Conservation (phyloP, 1,140 invertebrate species). For the Heliconius eleuchia region DNA sequence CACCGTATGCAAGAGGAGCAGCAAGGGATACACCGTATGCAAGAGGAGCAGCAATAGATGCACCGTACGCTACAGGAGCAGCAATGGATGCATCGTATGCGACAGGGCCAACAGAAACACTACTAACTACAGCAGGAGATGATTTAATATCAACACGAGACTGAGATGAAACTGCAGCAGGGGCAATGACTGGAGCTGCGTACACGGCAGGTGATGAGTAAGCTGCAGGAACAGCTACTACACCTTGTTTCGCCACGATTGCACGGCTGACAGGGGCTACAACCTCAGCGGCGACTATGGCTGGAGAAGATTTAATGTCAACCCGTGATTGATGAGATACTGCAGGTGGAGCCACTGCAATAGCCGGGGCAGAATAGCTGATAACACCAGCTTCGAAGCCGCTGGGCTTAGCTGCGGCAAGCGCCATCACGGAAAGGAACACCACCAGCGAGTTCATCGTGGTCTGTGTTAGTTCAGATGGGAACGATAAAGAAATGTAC, state of each 20-base stretch:
- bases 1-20: slow-evolving; percentile 36
- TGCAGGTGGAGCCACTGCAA: slow-evolving; percentile 50
- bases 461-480: slow-evolving; percentile 77
- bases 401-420: slow-evolving; percentile 71
- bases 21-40: background rate
- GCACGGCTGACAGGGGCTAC: slow-evolving; percentile 47
- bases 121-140: slow-evolving; percentile 56
- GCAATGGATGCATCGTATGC: background rate
- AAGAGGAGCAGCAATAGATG: too few species aligned
- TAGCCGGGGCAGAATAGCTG: slow-evolving; percentile 46
- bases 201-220: slow-evolving; percentile 41
- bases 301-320: slow-evolving; percentile 56
- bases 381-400: slow-evolving; percentile 30
- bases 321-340: slow-evolving; percentile 54
- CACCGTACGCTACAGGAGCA: too few species aligned
- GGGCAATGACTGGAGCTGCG: slow-evolving; percentile 50
- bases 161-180: slow-evolving; percentile 61
- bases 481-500: slow-evolving; percentile 52
- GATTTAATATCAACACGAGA: slow-evolving; percentile 68
- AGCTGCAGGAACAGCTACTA: slow-evolving; percentile 37
- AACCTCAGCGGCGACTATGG: slow-evolving; percentile 46
- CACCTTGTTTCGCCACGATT: slow-evolving; percentile 37
- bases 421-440: slow-evolving; percentile 81
- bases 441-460: slow-evolving; percentile 81
- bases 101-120: slow-evolving; percentile 47